Base-by-base conservation (phyloP, 2,113 vertebrate genomes). In the Phrynosoma blainvillii region DNA sequence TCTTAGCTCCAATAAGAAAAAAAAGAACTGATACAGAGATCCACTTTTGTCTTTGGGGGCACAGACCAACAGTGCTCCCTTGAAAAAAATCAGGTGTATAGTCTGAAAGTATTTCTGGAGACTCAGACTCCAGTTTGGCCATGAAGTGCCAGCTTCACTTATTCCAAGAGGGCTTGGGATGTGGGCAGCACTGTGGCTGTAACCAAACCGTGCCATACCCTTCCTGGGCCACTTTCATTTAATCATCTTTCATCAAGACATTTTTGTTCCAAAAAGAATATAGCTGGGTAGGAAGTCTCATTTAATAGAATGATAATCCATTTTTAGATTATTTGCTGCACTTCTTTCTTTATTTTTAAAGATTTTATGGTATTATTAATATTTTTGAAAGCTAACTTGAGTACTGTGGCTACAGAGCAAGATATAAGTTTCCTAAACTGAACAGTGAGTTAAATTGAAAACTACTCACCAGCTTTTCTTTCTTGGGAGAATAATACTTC, bases 391-490 rank as follows among this genome's bases (percentile, higher is more conserved):
- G 3, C 13, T 66, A 18, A 30, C 42, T 2, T 68, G 23, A 62
- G 2, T 16, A 75, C 32, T n/a, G 32, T 11, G 36, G 14, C 71
- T 36, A 76, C 59, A 59, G 21, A 8, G 8, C 56, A 84, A 18
- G 74, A 10, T 0, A 18, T 21, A 0, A 54, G 0, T 52, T 32
- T 54, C 86, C 16, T 74, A 1, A 25, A n/a, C 32, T 36, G 30
- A 91, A 59, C 3, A 52, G 12, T 36, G 7, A 16, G 66, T 32
- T 79, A 16, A 71, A 80, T 2, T 40, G 47, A 16, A 62, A 87
- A 91, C 70, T 82, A 97, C 97, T 89, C 92, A 99, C 99, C 99
- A 99, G 82, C 95, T 97, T 97, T 99, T 99, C 96, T 93, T 99
- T 91, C 93, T 97, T 52, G 98, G 98, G 89, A 99, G 93, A 82